Conservation (phyloP, 2,888 invertebrate species). For the Cataglyphis altisquamis region DNA sequence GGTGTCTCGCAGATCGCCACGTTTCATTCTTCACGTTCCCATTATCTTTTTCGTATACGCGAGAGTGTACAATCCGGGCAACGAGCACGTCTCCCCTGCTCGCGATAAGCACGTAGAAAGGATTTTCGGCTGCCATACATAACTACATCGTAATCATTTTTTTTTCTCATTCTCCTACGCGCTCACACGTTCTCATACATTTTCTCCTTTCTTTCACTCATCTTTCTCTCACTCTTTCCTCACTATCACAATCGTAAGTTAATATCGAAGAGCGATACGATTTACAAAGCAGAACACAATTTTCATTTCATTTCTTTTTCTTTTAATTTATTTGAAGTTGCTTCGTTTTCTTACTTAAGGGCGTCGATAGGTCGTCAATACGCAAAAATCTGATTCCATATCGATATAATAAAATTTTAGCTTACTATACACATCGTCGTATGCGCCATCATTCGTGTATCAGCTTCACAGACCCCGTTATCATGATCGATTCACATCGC, state of each 20-base stretch:
- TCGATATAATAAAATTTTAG: conserved; percentile 85
- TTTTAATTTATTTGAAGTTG: conserved; percentile 81
- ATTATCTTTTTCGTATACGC: conserved; percentile 50
- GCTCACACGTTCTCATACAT: conserved; percentile 10
- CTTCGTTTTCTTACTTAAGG: conserved; percentile 74
- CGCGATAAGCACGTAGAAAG: conserved; percentile 53
- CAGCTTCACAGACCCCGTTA: conserved; percentile 65
- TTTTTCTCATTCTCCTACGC: conserved; percentile 32
- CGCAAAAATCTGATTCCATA: conserved; percentile 85
- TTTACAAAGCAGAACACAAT: conserved; percentile 81
- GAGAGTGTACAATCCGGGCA: conserved; percentile 57
- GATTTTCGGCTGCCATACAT: conserved; percentile 44
- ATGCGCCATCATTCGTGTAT: conserved; percentile 51
- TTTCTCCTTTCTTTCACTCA: neutral
- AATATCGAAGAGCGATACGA: conserved; percentile 78
- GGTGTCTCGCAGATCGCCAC: conserved; percentile 27
- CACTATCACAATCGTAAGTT: conserved; percentile 78
- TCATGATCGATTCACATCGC: conserved; percentile 48
- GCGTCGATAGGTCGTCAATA: conserved; percentile 82
- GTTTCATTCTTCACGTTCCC: conserved; percentile 29
- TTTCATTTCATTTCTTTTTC: conserved; percentile 78
- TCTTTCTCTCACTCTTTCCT: neutral
- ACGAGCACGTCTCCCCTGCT: conserved; percentile 48
- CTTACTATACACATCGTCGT: conserved; percentile 84
- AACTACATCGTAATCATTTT: conserved; percentile 49